Conservation (phyloP, 2,113 vertebrate genomes). For the Scatophagus argus region DNA sequence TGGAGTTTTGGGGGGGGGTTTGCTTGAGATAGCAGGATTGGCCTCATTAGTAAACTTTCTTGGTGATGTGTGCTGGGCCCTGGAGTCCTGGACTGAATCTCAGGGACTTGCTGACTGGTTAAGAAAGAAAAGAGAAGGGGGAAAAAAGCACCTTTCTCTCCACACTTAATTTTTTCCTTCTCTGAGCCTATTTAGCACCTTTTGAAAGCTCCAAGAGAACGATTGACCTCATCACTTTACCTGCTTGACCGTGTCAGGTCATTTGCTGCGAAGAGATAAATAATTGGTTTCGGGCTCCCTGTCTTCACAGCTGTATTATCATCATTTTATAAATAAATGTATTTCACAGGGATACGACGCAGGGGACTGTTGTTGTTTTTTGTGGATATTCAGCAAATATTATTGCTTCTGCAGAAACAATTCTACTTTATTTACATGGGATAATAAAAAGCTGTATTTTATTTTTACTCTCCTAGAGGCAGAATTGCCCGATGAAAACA, state of each 20-base stretch:
- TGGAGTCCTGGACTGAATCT: slow-evolving; percentile 58
- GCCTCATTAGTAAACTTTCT: slow-evolving; percentile 80
- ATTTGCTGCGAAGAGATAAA: slow-evolving; percentile 35
- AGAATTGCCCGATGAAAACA: slow-evolving; percentile 5
- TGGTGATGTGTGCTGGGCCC: slow-evolving; percentile 51
- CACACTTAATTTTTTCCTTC: slow-evolving; percentile 33
- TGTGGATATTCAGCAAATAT: slow-evolving; percentile 67
- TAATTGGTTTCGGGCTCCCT: slow-evolving; percentile 62
- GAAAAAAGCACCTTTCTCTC: slow-evolving; percentile 51
- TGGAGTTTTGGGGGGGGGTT: slow-evolving; percentile 64
- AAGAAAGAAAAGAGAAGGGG: slow-evolving; percentile 42
- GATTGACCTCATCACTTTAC: slow-evolving; percentile 67
- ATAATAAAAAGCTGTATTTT: slow-evolving; percentile 47
- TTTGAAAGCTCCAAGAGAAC: slow-evolving; percentile 53
- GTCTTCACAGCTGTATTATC: slow-evolving; percentile 55
- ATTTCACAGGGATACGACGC: slow-evolving; percentile 40
- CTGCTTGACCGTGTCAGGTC: slow-evolving; percentile 42
- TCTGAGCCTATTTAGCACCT: slow-evolving; percentile 56
- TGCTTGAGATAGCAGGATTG: slow-evolving; percentile 53
- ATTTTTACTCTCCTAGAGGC: slow-evolving; percentile 17
- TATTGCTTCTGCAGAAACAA: slow-evolving; percentile 44
- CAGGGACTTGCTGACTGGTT: slow-evolving; percentile 78
- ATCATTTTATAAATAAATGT: slow-evolving; percentile 62
- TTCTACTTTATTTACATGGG: slow-evolving; percentile 59
- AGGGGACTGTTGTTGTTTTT: slow-evolving; percentile 60